These are phyloP conservation scores for Polylopha cassiicola DNA, from an alignment of 2,888 invertebrate species.

Conservation along the genomic window DNA sequence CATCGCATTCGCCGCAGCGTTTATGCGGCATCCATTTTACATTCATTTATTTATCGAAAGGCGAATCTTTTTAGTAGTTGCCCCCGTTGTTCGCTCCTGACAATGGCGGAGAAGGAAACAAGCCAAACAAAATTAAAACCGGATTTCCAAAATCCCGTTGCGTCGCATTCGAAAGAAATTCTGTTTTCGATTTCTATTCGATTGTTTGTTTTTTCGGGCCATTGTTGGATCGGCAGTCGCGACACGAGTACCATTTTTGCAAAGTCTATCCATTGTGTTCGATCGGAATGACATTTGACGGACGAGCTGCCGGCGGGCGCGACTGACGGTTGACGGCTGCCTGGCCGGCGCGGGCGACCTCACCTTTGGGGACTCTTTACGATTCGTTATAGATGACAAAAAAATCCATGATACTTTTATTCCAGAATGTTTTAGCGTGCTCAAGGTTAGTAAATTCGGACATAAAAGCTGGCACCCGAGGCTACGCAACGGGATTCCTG, in stretches of 20 bases:
- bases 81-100: slow-evolving; percentile 46
- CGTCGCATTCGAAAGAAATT: slow-evolving; percentile 66
- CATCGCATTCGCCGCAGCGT: slow-evolving; percentile 11
- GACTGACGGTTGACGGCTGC: slow-evolving; percentile 30
- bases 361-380: too few relatives aligned
- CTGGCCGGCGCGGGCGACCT: slow-evolving; percentile 26
- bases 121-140: slow-evolving; percentile 67
- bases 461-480: slow-evolving; percentile 47
- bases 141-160: slow-evolving; percentile 76
- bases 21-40: slow-evolving; percentile 15
- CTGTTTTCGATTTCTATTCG: slow-evolving; percentile 75
- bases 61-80: slow-evolving; percentile 11
- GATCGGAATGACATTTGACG: slow-evolving; percentile 67
- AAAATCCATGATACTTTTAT: slow-evolving; percentile 37
- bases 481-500: slow-evolving; percentile 73
- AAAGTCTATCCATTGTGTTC: slow-evolving; percentile 70
- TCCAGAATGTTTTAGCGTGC: slow-evolving; percentile 32
- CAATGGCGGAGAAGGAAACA: slow-evolving; percentile 47
- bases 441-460: slow-evolving; percentile 35
- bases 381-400: slow-evolving; percentile 41
- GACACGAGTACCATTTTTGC: slow-evolving; percentile 74
- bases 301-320: slow-evolving; percentile 46
- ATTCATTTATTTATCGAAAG: slow-evolving; percentile 17
- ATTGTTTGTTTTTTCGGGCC: slow-evolving; percentile 72
- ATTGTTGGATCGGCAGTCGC: slow-evolving; percentile 61